These are phyloP conservation scores for Tachysurus vachellii DNA, from an alignment of 2,113 vertebrate genomes.

Conservation along the genomic window DNA sequence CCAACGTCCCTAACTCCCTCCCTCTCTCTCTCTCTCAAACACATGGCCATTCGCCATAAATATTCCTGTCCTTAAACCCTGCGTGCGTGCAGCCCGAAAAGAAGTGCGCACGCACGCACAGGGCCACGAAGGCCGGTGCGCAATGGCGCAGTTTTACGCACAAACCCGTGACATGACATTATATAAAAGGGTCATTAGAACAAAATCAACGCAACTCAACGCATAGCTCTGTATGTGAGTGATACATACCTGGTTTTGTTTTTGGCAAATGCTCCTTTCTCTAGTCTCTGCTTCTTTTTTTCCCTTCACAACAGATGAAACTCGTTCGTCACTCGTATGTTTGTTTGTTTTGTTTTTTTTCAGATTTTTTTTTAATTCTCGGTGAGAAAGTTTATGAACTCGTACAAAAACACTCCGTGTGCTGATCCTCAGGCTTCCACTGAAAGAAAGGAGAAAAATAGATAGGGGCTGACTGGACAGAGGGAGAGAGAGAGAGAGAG, in stretches of 20 bases:
- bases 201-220: not conserved
- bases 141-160: not conserved
- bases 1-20: not conserved
- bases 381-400: constrained; percentile 25
- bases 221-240: constrained; percentile 48
- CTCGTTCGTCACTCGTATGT: not conserved
- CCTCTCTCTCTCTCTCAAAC: constrained; percentile 18
- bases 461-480: constrained; percentile 12
- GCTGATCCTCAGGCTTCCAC: constrained; percentile 51
- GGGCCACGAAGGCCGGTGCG: constrained; percentile 23
- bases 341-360: not conserved
- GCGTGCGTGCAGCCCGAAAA: not conserved
- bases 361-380: constrained; percentile 45
- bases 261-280: constrained; percentile 5
- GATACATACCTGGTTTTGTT: not conserved
- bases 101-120: constrained; percentile 20
- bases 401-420: constrained; percentile 45
- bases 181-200: not conserved
- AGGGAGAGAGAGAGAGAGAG: not conserved
- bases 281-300: not conserved
- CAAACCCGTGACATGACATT: constrained; percentile 26
- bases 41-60: constrained; percentile 27
- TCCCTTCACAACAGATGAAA: not conserved
- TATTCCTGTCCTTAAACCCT: not conserved
- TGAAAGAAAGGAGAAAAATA: constrained; percentile 26